Evolutionary conservation across 2,113 vertebrate species (phyloP), one percentile per base, ranked within the genome.

Genomic region (Phylloscopus trochilus): DNA sequence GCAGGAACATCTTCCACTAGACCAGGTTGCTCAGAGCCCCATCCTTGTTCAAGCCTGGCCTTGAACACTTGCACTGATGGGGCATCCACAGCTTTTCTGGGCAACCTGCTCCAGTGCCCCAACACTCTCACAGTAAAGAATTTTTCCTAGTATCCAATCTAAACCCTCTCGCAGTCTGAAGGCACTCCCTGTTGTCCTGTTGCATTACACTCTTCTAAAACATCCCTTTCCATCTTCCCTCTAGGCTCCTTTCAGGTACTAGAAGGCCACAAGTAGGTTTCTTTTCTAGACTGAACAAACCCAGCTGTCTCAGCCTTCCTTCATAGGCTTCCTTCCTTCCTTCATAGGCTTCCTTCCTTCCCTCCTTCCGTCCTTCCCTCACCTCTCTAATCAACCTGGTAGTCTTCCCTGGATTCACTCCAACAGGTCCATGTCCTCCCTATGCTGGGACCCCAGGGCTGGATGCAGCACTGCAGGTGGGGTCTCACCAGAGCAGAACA

Each of bases 371-470:
- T 28, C 35, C 24, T 37, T 60, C 37, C 17, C 28, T 62, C 11
- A 39, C 19, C 28, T 10, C 28, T 82, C 33, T 33, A 13, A 44
- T 30, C 1, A 4, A 15, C 14, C 28, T 19, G 8, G 11, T 22
- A 6, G 12, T 5, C 24, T 46, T 16, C 39, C 1, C 1, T 33
- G 37, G 18, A 66, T 44, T 73, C 0, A 0, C 10, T 74, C 15
- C 12, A 51, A 5, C 21, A 73, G 7, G 1, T 13, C 10, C 1
- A 1, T 53, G 16, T 18, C 23, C n/a, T 60, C n/a, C 14, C 53
- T 31, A 20, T 31, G 9, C 33, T 66, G 58, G 19, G 3, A 6
- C 6, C 39, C 47, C 64, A 70, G 28, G n/a, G 10, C 5, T 80
- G 60, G 59, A 33, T 41, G n/a, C 70, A 53, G 62, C 5, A 0